phyloP scores from a whole-genome alignment of 2,113 vertebrate genomes.

The Elanoides forficatus region DNA sequence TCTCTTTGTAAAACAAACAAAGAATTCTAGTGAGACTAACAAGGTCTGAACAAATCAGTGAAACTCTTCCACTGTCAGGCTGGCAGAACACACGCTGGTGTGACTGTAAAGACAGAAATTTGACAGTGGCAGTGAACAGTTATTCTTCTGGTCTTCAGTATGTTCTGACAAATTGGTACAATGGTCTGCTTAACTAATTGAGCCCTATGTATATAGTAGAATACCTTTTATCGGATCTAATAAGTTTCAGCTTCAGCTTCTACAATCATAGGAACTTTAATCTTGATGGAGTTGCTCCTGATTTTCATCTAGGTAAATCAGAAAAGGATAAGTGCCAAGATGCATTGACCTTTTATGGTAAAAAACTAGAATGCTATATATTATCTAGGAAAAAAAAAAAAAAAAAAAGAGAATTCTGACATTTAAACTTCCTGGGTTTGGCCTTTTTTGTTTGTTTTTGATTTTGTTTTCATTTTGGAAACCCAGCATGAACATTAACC shows the following conservation, averaged over 20 bases:
- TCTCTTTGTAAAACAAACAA: not conserved
- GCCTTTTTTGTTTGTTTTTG: not conserved
- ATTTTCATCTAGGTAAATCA: not conserved
- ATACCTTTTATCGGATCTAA: not conserved
- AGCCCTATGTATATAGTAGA: accelerated
- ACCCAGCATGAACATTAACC: not conserved
- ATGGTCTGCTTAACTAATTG: not conserved
- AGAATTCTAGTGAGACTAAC: not conserved
- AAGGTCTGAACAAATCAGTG: not conserved
- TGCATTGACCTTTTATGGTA: not conserved
- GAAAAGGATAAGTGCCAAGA: not conserved
- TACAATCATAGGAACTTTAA: not conserved
- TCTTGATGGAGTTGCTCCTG: not conserved
- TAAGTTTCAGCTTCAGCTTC: not conserved
- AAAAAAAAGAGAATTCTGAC: not conserved
- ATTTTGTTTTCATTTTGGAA: not conserved
- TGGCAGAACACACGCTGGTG: not conserved
- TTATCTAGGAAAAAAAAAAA: no score
- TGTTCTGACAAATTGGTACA: not conserved
- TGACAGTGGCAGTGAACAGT: not conserved
- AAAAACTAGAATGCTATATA: not conserved
- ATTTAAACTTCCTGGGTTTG: not conserved
- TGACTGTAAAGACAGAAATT: not conserved
- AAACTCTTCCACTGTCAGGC: not conserved
- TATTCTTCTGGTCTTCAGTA: not conserved